A percentile compares a stretch with the other conserved stretches of the same genome.
These are phyloP conservation scores for Gastrophryne carolinensis DNA, from an alignment of 2,797 vertebrate genomes.

Conservation along the genomic window DNA sequence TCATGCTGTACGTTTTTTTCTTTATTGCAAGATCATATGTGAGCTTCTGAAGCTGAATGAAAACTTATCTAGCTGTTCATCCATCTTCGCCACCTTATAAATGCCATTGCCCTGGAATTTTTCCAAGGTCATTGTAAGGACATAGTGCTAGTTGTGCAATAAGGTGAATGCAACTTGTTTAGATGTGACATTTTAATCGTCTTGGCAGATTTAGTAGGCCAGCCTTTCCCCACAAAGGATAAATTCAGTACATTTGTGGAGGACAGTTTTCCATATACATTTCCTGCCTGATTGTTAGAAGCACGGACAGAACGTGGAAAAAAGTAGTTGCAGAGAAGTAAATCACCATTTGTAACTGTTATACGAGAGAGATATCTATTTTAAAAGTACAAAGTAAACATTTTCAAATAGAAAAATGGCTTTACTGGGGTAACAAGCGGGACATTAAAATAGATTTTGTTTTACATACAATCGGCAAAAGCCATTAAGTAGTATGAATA, in stretches of 20 bases:
- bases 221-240: constrained; percentile 9
- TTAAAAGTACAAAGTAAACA: not conserved
- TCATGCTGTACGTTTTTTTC: constrained; percentile 52
- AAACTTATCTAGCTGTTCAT: constrained; percentile 50
- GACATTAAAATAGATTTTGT: no score
- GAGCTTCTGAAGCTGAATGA: constrained; percentile 49
- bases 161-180: not conserved
- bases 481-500: no score
- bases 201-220: constrained; percentile 18
- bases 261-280: constrained; percentile 9
- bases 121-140: constrained; percentile 46
- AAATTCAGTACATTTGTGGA: constrained; percentile 5
- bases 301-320: not conserved
- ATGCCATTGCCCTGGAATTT: constrained; percentile 28
- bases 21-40: constrained; percentile 53
- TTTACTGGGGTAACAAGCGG: no score
- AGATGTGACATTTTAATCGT: constrained; percentile 24
- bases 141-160: not conserved
- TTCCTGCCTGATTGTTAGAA: constrained; percentile 18
- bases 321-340: not conserved
- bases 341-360: not conserved
- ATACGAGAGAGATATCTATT: not conserved
- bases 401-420: not conserved
- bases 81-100: constrained; percentile 51
- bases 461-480: no score